Evolutionary conservation across 1,140 invertebrate genomes (phyloP).

Genomic region (Tetramorium alpestre): DNA sequence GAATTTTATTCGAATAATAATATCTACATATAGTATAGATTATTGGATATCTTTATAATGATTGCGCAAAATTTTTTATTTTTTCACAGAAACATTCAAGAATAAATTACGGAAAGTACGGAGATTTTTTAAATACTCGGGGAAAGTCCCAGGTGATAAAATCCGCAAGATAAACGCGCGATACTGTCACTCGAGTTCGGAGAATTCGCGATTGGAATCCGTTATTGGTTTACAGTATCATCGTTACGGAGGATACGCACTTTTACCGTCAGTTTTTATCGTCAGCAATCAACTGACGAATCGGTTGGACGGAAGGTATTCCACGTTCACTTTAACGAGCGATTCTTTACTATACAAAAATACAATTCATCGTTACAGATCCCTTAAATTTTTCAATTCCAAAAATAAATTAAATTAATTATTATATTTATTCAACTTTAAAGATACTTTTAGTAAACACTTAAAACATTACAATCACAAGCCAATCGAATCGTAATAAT

Average conservation of each 20-base stretch:
- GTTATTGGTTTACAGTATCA: slow-evolving; percentile 61
- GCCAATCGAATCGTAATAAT: background rate
- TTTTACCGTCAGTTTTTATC: slow-evolving; percentile 37
- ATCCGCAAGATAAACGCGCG: background rate
- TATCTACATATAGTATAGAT: background rate
- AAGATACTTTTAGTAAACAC: background rate
- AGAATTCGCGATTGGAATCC: slow-evolving; percentile 46
- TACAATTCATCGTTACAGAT: background rate
- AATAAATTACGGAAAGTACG: background rate
- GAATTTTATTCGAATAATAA: background rate
- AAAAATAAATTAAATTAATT: slow-evolving; percentile 24
- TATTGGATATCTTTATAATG: background rate
- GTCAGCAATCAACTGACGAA: slow-evolving; percentile 26
- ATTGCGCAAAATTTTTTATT: background rate
- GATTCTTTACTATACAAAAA: background rate
- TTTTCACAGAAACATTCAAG: background rate
- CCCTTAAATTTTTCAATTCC: background rate
- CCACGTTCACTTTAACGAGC: slow-evolving; percentile 30
- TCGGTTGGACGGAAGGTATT: slow-evolving; percentile 16
- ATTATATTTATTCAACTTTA: background rate
- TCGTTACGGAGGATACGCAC: slow-evolving; percentile 24
- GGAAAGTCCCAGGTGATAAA: slow-evolving; percentile 30
- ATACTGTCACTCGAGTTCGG: slow-evolving; percentile 7
- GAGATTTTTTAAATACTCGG: slow-evolving; percentile 5
- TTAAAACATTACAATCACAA: background rate